Percentiles rank a stretch among this genome's conserved stretches.
Evolutionary conservation across 2,888 invertebrate species (phyloP).

Genomic region (Reticulitermes lucifugus): DNA sequence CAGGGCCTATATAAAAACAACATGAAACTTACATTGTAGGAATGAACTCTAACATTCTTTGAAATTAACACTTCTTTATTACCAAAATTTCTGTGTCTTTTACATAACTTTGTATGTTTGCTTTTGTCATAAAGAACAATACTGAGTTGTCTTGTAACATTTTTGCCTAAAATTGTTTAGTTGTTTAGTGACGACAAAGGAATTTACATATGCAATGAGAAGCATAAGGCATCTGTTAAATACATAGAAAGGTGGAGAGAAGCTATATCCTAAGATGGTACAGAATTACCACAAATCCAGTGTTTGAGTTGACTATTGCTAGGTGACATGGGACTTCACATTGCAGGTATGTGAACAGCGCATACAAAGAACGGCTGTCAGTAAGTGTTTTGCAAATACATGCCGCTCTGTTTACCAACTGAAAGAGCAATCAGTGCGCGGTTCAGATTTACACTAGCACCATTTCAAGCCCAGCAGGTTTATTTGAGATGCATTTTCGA

Average conservation of each 20-base stretch:
- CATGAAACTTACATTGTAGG: too few species aligned
- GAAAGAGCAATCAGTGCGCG: too few species aligned
- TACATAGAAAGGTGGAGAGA: constrained; percentile 19
- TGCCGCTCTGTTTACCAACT: background rate
- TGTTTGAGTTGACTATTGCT: background rate
- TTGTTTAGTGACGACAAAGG: background rate
- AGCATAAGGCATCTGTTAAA: constrained; percentile 15
- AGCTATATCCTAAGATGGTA: background rate
- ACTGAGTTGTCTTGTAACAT: background rate
- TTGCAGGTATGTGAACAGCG: background rate
- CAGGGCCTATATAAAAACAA: too few species aligned
- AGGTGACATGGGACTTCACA: background rate
- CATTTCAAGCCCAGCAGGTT: too few species aligned
- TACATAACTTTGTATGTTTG: too few species aligned
- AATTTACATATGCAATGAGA: constrained; percentile 22
- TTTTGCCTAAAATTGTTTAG: background rate
- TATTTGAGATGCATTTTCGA: too few species aligned
- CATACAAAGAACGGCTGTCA: background rate
- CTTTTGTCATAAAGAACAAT: background rate
- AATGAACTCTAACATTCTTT: too few species aligned
- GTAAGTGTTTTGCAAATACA: background rate
- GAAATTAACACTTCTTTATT: too few species aligned
- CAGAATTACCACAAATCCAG: background rate
- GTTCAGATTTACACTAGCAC: too few species aligned
- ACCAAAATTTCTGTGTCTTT: too few species aligned